Base-by-base conservation (phyloP, 2,888 invertebrate species). In the Oscheius myriophilus region DNA sequence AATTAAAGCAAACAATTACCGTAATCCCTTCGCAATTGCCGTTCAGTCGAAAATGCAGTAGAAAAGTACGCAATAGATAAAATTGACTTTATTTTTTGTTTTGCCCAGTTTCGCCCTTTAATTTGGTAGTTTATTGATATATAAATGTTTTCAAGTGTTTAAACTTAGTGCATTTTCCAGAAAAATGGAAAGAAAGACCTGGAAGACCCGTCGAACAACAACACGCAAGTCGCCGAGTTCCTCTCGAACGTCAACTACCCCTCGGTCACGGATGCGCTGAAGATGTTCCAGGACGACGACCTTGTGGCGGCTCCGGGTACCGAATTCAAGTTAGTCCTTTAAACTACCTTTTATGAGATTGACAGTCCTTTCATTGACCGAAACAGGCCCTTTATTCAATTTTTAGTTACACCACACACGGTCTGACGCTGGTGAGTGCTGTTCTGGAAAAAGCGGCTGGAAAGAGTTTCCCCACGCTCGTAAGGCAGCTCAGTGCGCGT, bases 371-470 rank as follows among this genome's bases (percentile, higher is more conserved):
- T 59, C 3, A n/a, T n/a, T n/a, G n/a, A n/a, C n/a, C 21, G 61
- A 23, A 42, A 26, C 0, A 26, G 57, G 1, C 0, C 16, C 16
- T n/a, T 26, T 51, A 41, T 11, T 12, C 18, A 0, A 86, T 88
- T 69, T 90, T 83, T 79, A 75, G 87, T 18, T 91, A 91, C 81
- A 89, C 90, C 12, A 90, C 90, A 1, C 89, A 89, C 83, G 90
- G 89, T 0, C 90, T 87, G 86, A 90, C 90, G 0, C 84, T 91
- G 51, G 82, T 90, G 2, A 89, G 89, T 77, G 90, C 90, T 11
- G 89, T 90, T 1, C 79, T 90, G 9, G 91, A 91, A 80, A 87
- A 86, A 26, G 87, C 87, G 1, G 82, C 80, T 16, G 79, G 84
- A 49, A 66, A 73, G 41, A 70, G 78, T 2, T 88, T 87, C 73